Percentiles rank a stretch among this genome's conserved stretches.
Evolutionary conservation across 2,797 vertebrate genomes (phyloP).

Genomic region (Coregonus suidteri): DNA sequence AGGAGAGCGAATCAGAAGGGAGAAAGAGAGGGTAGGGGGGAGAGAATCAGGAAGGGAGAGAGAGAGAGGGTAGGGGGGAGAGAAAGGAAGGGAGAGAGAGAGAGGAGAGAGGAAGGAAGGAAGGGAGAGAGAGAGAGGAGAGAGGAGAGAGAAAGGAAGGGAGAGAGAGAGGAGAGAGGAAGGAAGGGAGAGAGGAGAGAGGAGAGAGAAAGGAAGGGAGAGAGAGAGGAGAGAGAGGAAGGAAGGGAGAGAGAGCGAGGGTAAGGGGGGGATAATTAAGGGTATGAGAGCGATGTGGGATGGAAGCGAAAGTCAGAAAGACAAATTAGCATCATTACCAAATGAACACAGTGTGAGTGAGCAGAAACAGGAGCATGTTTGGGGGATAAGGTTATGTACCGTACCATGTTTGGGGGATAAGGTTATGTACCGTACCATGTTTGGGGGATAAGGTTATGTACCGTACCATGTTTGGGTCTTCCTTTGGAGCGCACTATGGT

Average conservation of each 20-base stretch:
- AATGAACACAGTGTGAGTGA: neutral
- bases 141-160: neutral
- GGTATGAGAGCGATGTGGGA: neutral
- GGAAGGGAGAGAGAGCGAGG: neutral
- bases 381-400: constrained; percentile 70
- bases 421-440: too few species aligned
- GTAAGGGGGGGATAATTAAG: neutral
- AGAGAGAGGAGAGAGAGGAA: too few species aligned
- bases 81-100: neutral
- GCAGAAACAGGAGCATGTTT: neutral
- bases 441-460: constrained; percentile 51
- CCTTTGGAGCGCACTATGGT: constrained; percentile 71
- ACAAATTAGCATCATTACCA: neutral
- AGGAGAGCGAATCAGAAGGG: too few species aligned
- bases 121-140: too few species aligned
- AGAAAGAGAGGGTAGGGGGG: too few species aligned
- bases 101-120: too few species aligned
- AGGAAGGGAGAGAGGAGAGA: neutral
- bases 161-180: too few species aligned
- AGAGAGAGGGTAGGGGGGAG: too few species aligned
- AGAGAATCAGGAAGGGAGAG: too few species aligned
- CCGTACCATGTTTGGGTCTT: constrained; percentile 87
- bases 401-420: constrained; percentile 70
- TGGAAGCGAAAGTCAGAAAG: neutral
- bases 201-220: too few species aligned